Evolutionary conservation across 2,888 invertebrate species (phyloP), one percentile per base, ranked within the genome.

Genomic region (Gymnosoma rotundatum): DNA sequence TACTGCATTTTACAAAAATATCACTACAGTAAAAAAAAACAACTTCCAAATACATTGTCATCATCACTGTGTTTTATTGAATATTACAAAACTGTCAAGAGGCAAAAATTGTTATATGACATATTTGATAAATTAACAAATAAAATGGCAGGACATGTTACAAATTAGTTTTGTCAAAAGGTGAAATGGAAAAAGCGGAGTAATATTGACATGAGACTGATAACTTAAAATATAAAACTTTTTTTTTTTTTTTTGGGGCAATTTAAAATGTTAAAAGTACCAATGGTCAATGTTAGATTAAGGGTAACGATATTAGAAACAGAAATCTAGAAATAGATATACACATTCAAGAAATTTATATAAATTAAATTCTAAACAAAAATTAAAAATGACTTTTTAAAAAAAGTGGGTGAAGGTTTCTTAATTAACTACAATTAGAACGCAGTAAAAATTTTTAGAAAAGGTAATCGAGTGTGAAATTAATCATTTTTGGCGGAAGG

Each of bases 101-200:
- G 81, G 72, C 75, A 45, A 66, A 76, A 54, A 63, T 21, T 82
- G 76, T 76, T 52, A 82, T 76, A 70, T 76, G 80, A 81, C 70
- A 82, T 70, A 76, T 82, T 82, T 82, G 81, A 82, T 76, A 82
- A 76, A 82, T 82, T 82, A 82, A 76, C 70, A 72, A 82, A 76
- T 70, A 70, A 76, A 82, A 82, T 76, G 75, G 63, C 75, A 76
- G 81, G 81, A 82, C 81, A 76, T 82, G 63, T 82, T 50, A 81
- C 75, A 70, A 81, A 75, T 70, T 64, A 50, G 54, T 58, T 48
- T 72, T 76, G 70, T 70, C 63, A 70, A 81, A 75, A 64, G 75
- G 70, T 82, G 64, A 81, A 76, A 42, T 69, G 12, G 20, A 70
- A 63, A 45, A 36, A 16, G n/a, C n/a, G n/a, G n/a, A n/a, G 64